Evolutionary conservation across 2,888 invertebrate genomes (phyloP).

Genomic region (Celastrina argiolus): DNA sequence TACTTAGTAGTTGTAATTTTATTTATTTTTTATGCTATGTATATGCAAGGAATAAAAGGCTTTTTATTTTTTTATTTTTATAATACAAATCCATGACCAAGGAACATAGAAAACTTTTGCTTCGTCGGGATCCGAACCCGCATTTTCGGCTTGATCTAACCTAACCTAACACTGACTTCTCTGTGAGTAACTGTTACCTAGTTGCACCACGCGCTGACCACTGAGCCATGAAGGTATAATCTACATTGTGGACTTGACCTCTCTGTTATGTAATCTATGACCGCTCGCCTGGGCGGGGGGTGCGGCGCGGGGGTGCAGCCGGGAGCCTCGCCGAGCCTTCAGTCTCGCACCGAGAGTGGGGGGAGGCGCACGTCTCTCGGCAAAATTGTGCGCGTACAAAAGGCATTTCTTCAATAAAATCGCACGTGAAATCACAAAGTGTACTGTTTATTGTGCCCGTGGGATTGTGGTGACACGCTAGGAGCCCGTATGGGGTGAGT

Average conservation of each 20-base stretch:
- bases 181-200: too few relatives aligned
- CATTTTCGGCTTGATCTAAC: too few relatives aligned
- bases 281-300: slow-evolving; percentile 60
- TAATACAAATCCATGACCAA: too few relatives aligned
- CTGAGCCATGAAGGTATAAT: background rate
- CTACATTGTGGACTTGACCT: background rate
- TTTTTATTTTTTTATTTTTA: too few relatives aligned
- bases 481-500: slow-evolving; percentile 33
- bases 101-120: too few relatives aligned
- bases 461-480: slow-evolving; percentile 27
- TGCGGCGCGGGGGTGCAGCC: slow-evolving; percentile 48
- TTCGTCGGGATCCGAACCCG: too few relatives aligned
- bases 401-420: slow-evolving; percentile 60
- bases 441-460: slow-evolving; percentile 38
- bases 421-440: slow-evolving; percentile 42
- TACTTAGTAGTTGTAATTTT: too few relatives aligned
- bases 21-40: too few relatives aligned
- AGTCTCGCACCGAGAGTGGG: slow-evolving; percentile 53
- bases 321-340: slow-evolving; percentile 56
- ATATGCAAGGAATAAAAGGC: too few relatives aligned
- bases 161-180: too few relatives aligned
- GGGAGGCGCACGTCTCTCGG: slow-evolving; percentile 41
- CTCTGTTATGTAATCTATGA: slow-evolving; percentile 37
- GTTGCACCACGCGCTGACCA: too few relatives aligned
- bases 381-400: slow-evolving; percentile 47